Evolutionary conservation across 1,140 invertebrate genomes (phyloP), one percentile per base, ranked within the genome.

Genomic region (Calliopsis andreniformis): DNA sequence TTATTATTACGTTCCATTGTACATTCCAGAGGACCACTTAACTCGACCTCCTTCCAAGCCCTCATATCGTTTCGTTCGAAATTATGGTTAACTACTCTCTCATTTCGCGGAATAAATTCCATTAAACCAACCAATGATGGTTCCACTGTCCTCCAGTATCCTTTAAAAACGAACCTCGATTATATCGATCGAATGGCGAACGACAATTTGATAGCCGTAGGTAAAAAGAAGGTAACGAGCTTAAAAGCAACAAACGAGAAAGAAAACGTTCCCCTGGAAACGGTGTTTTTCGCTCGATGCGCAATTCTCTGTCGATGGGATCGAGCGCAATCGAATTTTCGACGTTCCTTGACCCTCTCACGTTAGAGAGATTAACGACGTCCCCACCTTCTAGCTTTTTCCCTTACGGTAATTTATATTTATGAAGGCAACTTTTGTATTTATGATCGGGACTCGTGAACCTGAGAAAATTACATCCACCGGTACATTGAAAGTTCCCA

Each of bases 401-500:
- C 43, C 25, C 7, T 47, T 30, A 28, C n/a, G 43, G 25, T 66
- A 66, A 66, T 66, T 66, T 66, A 66, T 66, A 66, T 66, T 66
- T 66, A 66, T 66, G 63, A 66, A 66, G 43, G n/a, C 35, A 10
- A 49, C 45, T 66, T 66, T 30, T 49, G 43, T 51, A 51, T 66
- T 66, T 66, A 66, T 35, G 63, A 51, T 66, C 63, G 45, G 25
- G 47, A 32, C 63, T 66, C 47, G 12, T 35, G 63, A 28, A 39
- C 18, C 30, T 23, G 30, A 12, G 43, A 35, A 66, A 66, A 66
- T 66, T 51, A 66, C 47, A 49, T 32, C 28, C 43, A 18, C 20
- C 25, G 61, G 20, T 25, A 55, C 35, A 53, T 55, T 35, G 32
- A 53, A 68, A 42, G 14, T 53, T 68, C 20, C 35, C 23, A 2